phyloP scores from a whole-genome alignment of 1,140 invertebrate species.

The Euborellia annulipes region DNA sequence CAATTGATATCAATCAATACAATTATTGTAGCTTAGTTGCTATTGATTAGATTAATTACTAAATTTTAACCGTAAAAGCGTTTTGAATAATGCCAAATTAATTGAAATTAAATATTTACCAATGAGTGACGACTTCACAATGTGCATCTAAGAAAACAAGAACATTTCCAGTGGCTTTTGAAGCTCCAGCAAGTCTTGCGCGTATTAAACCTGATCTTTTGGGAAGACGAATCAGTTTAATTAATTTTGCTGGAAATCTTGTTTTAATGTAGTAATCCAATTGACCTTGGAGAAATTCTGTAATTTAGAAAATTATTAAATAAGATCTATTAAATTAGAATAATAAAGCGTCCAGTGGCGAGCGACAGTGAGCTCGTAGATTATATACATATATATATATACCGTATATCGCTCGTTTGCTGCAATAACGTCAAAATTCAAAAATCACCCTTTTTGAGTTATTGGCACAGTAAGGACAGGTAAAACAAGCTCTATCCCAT shows the following conservation, averaged over 20 bases:
- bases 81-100: too few relatives aligned
- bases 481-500: too few relatives aligned
- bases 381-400: background rate
- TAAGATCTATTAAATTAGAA: too few relatives aligned
- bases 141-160: constrained; percentile 92
- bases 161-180: constrained; percentile 60
- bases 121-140: constrained; percentile 69
- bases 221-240: constrained; percentile 59
- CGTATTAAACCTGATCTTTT: constrained; percentile 69
- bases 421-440: background rate
- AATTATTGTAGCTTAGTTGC: too few relatives aligned
- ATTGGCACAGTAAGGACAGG: background rate
- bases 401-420: background rate
- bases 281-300: constrained; percentile 45
- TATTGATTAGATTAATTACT: too few relatives aligned
- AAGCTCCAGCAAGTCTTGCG: constrained; percentile 66
- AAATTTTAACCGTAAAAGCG: too few relatives aligned
- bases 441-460: background rate
- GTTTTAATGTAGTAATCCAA: constrained; percentile 61
- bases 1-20: too few relatives aligned
- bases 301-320: background rate
- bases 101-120: constrained; percentile 30
- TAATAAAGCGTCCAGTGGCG: background rate
- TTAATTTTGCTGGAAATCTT: constrained; percentile 43
- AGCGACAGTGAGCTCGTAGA: background rate